A percentile compares a stretch with the other conserved stretches of the same genome.
Conservation (phyloP, 2,888 invertebrate species). For the Chloromyia formosa region DNA sequence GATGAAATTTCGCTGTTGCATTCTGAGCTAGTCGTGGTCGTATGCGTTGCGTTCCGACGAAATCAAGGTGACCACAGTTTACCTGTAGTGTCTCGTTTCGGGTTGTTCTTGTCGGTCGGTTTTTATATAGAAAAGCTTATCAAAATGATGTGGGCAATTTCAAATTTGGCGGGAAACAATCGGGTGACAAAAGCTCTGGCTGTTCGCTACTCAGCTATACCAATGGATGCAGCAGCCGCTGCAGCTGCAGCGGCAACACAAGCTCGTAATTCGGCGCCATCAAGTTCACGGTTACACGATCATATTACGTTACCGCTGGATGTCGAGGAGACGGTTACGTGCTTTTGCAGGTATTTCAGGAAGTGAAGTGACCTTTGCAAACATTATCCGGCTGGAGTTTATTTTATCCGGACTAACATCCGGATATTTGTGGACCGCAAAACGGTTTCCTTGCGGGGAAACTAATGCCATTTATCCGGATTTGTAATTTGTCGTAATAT, state of each 20-base stretch:
- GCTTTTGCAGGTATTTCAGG: slow-evolving; percentile 77
- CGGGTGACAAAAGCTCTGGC: slow-evolving; percentile 63
- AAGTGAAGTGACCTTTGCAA: not conserved
- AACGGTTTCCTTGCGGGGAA: no score
- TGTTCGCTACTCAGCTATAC: slow-evolving; percentile 62
- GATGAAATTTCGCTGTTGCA: no score
- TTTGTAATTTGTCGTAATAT: no score
- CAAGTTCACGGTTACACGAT: slow-evolving; percentile 40
- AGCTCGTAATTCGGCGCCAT: slow-evolving; percentile 24
- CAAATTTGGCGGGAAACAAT: slow-evolving; percentile 63
- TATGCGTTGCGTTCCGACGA: not conserved
- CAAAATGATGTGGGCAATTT: slow-evolving; percentile 63
- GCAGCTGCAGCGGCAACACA: slow-evolving; percentile 42
- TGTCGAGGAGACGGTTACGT: slow-evolving; percentile 77
- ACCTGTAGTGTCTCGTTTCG: not conserved
- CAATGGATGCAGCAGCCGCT: slow-evolving; percentile 55
- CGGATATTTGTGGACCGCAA: no score
- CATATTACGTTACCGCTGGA: slow-evolving; percentile 70
- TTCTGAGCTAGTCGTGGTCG: no score
- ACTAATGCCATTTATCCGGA: no score
- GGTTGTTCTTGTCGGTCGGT: not conserved
- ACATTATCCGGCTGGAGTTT: no score
- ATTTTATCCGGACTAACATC: no score
- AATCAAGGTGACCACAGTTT: not conserved
- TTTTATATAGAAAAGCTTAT: slow-evolving; percentile 1